These are phyloP conservation scores for Clarias batrachus DNA, from an alignment of 2,113 vertebrate genomes.

Conservation along the genomic window DNA sequence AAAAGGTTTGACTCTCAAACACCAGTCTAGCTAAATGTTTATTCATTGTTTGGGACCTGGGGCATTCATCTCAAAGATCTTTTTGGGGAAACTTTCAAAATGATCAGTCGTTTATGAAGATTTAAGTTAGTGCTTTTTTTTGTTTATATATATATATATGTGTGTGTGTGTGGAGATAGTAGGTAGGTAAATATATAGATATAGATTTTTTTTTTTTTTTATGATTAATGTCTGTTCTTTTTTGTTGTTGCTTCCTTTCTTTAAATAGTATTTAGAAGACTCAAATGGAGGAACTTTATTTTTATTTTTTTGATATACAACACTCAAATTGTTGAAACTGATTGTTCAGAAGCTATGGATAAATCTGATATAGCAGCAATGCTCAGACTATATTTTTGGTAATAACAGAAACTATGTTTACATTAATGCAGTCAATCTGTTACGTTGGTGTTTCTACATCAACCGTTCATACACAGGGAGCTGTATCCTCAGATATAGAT, in stretches of 20 bases:
- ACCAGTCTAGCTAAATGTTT: neutral
- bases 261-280: neutral
- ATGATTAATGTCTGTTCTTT: no score
- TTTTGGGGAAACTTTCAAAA: neutral
- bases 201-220: no score
- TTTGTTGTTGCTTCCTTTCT: neutral
- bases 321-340: neutral
- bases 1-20: slow-evolving; percentile 75
- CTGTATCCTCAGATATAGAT: neutral
- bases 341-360: neutral
- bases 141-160: no score
- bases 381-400: no score
- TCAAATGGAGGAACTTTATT: neutral
- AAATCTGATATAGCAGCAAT: neutral
- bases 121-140: no score
- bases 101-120: neutral
- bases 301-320: neutral
- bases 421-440: neutral
- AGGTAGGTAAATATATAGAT: no score
- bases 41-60: neutral
- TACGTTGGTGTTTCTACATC: neutral
- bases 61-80: neutral
- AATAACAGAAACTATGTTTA: no score
- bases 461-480: neutral
- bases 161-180: no score